Evolutionary conservation across 1,140 invertebrate species (phyloP).

Genomic region (Rhyacophila brunnea): DNA sequence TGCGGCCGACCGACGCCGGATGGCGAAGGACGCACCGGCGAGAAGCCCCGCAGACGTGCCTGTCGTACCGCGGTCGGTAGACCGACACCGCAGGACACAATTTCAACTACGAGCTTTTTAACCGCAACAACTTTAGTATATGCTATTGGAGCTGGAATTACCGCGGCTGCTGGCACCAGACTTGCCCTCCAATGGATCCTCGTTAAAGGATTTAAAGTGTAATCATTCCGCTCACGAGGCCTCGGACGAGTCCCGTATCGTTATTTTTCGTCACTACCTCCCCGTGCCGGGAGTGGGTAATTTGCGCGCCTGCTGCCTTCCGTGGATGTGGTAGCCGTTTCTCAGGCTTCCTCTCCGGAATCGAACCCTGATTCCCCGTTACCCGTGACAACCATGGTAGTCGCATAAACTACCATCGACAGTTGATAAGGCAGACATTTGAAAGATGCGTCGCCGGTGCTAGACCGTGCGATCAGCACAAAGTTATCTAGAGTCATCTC

Average conservation of each 20-base stretch:
- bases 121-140: slow-evolving; percentile 85
- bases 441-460: slow-evolving; percentile 76
- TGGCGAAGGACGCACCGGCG: slow-evolving; percentile 44
- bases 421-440: slow-evolving; percentile 89
- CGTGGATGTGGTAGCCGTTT: slow-evolving; percentile 91
- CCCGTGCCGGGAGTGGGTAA: slow-evolving; percentile 81
- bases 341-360: slow-evolving; percentile 76
- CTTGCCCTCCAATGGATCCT: slow-evolving; percentile 89
- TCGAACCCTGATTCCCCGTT: slow-evolving; percentile 68
- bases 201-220: slow-evolving; percentile 87
- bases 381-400: slow-evolving; percentile 82
- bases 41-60: slow-evolving; percentile 50
- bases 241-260: slow-evolving; percentile 75
- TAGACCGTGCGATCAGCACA: slow-evolving; percentile 71
- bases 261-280: slow-evolving; percentile 87
- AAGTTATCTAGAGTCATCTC: slow-evolving; percentile 75
- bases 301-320: slow-evolving; percentile 88
- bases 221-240: slow-evolving; percentile 85
- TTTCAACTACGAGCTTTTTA: too few relatives aligned
- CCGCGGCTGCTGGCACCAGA: slow-evolving; percentile 88
- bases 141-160: slow-evolving; percentile 90
- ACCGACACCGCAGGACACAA: slow-evolving; percentile 61
- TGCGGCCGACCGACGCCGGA: slow-evolving; percentile 45
- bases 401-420: slow-evolving; percentile 75
- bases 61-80: slow-evolving; percentile 53